phyloP scores from a whole-genome alignment of 2,797 vertebrate genomes.

The Smutsia gigantea region DNA sequence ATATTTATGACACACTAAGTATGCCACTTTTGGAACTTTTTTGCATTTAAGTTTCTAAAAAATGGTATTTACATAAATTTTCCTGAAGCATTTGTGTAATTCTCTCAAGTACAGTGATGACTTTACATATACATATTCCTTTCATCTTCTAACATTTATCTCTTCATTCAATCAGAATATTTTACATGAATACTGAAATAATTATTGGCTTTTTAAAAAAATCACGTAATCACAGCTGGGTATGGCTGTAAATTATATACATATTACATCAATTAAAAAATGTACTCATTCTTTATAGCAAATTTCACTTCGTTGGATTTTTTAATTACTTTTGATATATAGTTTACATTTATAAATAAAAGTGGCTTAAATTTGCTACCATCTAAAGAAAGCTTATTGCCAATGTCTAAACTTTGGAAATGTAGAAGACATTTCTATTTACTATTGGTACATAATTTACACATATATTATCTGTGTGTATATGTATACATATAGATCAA shows the following conservation, averaged over 20 bases:
- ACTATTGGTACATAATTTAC: neutral
- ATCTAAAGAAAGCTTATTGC: constrained; percentile 13
- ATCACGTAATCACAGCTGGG: constrained; percentile 64
- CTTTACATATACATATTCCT: constrained; percentile 43
- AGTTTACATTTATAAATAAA: constrained; percentile 62
- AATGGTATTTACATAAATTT: constrained; percentile 67
- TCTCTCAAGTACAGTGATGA: constrained; percentile 46
- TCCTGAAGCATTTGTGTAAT: constrained; percentile 59
- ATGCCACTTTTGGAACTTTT: constrained; percentile 67
- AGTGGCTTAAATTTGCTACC: neutral
- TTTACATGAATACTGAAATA: constrained; percentile 74
- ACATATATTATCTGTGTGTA: neutral
- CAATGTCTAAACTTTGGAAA: constrained; percentile 31
- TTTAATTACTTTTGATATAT: constrained; percentile 28
- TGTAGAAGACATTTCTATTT: neutral
- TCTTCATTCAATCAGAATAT: constrained; percentile 69
- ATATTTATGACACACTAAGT: constrained; percentile 82
- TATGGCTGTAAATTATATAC: constrained; percentile 51
- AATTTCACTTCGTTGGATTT: constrained; percentile 11
- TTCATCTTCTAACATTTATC: constrained; percentile 64
- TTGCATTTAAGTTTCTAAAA: constrained; percentile 65
- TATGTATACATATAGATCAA: neutral
- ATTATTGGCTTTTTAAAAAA: constrained; percentile 69
- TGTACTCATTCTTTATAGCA: constrained; percentile 16
- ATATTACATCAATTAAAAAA: constrained; percentile 67